Percentiles rank a stretch among this genome's conserved stretches.
Evolutionary conservation across 2,113 vertebrate species (phyloP).

Genomic region (Cnemophilus loriae): DNA sequence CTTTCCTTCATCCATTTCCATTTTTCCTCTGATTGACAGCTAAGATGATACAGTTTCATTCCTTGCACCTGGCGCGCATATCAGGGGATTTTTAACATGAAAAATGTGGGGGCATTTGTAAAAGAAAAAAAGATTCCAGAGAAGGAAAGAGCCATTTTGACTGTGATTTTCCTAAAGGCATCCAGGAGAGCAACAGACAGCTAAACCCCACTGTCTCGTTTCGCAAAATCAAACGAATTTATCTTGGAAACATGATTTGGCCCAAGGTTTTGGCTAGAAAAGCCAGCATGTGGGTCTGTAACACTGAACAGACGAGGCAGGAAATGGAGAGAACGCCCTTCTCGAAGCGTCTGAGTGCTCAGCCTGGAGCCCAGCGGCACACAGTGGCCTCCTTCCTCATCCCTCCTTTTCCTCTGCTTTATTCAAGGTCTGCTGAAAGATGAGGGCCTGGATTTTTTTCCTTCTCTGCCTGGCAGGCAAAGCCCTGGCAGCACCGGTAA

Average conservation of each 20-base stretch:
- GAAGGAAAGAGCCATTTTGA: not conserved
- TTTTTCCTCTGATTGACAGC: not conserved
- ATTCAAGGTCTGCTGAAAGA: conserved; percentile 78
- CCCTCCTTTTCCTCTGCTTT: not conserved
- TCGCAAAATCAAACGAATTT: not conserved
- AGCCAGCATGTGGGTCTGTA: not conserved
- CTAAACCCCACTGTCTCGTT: not conserved
- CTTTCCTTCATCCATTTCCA: not conserved
- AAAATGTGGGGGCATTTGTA: not conserved
- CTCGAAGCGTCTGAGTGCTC: not conserved
- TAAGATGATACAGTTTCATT: not conserved
- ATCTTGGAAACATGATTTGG: not conserved
- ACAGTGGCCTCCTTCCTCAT: not conserved
- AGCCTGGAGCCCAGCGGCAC: not conserved
- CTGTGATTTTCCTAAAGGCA: not conserved
- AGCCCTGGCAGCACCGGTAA: conserved; percentile 89
- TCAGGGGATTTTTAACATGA: not conserved
- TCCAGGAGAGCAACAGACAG: not conserved
- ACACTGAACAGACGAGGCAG: not conserved
- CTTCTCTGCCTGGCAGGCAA: conserved; percentile 91
- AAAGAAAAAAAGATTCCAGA: not conserved
- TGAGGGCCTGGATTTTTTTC: conserved; percentile 94
- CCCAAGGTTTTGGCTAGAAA: not conserved
- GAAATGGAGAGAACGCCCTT: not conserved
- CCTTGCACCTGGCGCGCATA: not conserved